Evolutionary conservation across 2,888 invertebrate genomes (phyloP), one percentile per base, ranked within the genome.

Genomic region (Apamea epomidion): DNA sequence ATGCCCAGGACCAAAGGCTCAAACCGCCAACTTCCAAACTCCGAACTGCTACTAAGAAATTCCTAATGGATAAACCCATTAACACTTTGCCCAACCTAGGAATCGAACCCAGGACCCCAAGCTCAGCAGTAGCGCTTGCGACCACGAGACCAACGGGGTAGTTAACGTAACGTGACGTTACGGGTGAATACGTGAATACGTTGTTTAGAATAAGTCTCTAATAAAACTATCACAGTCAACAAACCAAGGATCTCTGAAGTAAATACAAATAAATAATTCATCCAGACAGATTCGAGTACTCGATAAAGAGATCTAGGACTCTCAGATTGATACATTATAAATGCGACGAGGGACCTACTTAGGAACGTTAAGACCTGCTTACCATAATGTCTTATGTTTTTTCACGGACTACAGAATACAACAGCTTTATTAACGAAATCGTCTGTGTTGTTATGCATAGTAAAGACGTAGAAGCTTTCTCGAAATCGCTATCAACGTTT

Each of bases 271-370:
- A 67, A 77, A 72, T 76, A 67, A 77, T 74, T 77, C 14, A 51
- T 58, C 5, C 51, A 74, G 58, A 81, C 60, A 29, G 51, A 60
- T 65, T 65, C 29, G 67, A 75, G 67, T 16, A 68, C 14, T 65
- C 37, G 42, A 42, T 62, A 37, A 51, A 76, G 2, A 58, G 48
- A 84, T 84, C 67, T 81, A 74, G 64, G 45, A 60, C 42, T 65
- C 58, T 65, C 21, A 64, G 42, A 73, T 64, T 75, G 70, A 74
- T 64, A 82, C n/a, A 75, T 82, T 70, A 68, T 71, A 78, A 71
- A 81, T 74, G 54, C 70, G 37, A 64, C 42, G 29, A 60, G 48
- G 32, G 60, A 86, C 67, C 67, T 85, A 85, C 85, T 77, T 81
- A 77, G 21, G n/a, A 69, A 54, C 29, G 54, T 32, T 48, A 74